Percentiles rank a stretch among this genome's conserved stretches.
Evolutionary conservation across 2,797 vertebrate genomes (phyloP).

Genomic region (Epinephelus coioides): DNA sequence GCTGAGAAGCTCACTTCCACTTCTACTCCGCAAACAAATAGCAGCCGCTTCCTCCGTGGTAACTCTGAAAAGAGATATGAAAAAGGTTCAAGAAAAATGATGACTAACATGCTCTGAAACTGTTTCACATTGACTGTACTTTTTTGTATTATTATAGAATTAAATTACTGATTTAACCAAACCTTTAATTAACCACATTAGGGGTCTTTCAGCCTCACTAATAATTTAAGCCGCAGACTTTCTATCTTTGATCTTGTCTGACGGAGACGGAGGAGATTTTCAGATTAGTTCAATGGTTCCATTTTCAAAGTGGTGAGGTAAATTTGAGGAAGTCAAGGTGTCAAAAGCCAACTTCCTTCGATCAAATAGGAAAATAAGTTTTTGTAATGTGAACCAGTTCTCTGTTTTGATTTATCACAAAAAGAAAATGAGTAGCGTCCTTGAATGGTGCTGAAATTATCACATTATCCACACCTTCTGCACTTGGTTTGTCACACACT

Average conservation of each 20-base stretch:
- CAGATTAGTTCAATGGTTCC: not conserved
- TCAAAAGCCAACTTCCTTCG: constrained; percentile 1
- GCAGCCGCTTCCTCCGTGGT: constrained; percentile 75
- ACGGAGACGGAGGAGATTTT: not conserved
- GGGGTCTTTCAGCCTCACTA: not conserved
- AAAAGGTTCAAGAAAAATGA: not conserved
- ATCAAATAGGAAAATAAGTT: constrained; percentile 22
- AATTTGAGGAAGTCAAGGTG: constrained; percentile 32
- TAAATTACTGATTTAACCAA: not conserved
- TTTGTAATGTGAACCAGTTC: constrained; percentile 26
- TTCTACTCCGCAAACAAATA: constrained; percentile 84
- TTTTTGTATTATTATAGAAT: not conserved
- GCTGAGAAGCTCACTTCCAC: constrained; percentile 88
- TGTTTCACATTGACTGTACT: not conserved
- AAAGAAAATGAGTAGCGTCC: not conserved
- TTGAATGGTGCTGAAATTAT: constrained; percentile 37
- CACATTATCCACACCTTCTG: constrained; percentile 35
- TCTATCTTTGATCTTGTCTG: not conserved
- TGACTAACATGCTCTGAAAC: not conserved
- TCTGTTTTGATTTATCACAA: constrained; percentile 36
- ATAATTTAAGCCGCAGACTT: not conserved
- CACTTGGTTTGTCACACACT: constrained; percentile 41
- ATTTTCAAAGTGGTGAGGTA: not conserved
- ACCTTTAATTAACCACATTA: not conserved
- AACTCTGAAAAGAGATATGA: constrained; percentile 77